phyloP scores from a whole-genome alignment of 1,140 invertebrate species.

The Eueides isabella region DNA sequence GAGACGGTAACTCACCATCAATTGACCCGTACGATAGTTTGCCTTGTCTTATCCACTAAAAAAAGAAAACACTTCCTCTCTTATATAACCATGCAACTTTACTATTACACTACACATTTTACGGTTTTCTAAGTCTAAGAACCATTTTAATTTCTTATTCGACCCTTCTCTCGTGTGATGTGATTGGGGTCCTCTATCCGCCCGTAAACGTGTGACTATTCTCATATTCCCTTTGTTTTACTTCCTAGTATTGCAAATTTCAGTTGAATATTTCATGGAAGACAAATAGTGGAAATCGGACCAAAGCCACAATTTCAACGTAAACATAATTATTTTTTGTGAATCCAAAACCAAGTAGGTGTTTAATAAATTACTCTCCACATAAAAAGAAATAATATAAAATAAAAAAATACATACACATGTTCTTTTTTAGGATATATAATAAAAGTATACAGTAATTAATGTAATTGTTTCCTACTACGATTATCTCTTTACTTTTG shows the following conservation, averaged over 20 bases:
- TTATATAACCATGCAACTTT: no score
- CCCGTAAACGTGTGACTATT: slow-evolving; percentile 6
- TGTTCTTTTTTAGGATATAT: no score
- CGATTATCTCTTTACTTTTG: no score
- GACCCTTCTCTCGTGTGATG: slow-evolving; percentile 19
- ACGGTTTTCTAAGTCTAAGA: slow-evolving; percentile 14
- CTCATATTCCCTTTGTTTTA: neutral
- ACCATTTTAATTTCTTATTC: slow-evolving; percentile 21
- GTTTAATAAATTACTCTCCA: neutral
- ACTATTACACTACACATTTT: slow-evolving; percentile 5
- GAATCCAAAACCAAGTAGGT: neutral
- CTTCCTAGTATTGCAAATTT: slow-evolving; percentile 8
- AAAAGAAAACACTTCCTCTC: no score
- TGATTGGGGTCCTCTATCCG: slow-evolving; percentile 18
- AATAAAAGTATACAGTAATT: no score
- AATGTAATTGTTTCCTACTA: no score
- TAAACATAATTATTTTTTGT: neutral
- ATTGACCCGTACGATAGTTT: no score
- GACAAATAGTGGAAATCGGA: neutral
- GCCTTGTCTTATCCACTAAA: no score
- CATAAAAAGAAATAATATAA: no score
- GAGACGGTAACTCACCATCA: no score
- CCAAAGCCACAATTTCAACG: neutral
- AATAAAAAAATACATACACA: no score
- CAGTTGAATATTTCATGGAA: neutral